Evolutionary conservation across 2,797 vertebrate species (phyloP).

Genomic region (Todus mexicanus): DNA sequence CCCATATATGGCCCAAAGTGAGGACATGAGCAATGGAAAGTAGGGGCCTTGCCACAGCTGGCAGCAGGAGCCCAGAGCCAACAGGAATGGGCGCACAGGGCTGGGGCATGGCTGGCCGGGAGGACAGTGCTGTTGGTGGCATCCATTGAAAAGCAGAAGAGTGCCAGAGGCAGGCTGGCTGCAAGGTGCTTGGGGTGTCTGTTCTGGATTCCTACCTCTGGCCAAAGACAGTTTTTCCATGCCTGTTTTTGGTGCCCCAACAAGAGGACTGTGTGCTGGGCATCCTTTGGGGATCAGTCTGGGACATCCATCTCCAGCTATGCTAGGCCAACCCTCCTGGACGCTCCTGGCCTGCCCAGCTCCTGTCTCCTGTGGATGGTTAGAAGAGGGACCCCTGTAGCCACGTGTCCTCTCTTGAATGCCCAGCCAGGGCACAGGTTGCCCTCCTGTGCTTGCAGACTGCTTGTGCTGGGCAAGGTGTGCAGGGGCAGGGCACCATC

Average conservation of each 20-base stretch:
- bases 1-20: not conserved
- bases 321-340: not conserved
- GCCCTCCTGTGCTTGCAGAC: not conserved
- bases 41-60: not conserved
- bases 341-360: not conserved
- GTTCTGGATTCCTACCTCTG: not conserved
- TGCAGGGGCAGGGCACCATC: not conserved
- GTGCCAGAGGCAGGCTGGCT: not conserved
- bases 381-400: not conserved
- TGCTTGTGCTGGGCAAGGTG: not conserved
- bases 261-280: not conserved
- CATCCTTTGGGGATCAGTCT: not conserved
- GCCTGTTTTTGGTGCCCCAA: rapidly evolving
- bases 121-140: not conserved
- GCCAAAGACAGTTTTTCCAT: not conserved
- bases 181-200: not conserved
- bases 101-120: not conserved
- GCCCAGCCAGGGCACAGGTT: not conserved
- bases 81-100: too few relatives aligned
- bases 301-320: not conserved
- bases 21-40: not conserved
- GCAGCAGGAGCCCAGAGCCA: not conserved
- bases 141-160: not conserved
- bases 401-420: not conserved
- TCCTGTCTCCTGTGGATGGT: not conserved